Conservation (phyloP, 2,113 vertebrate species). For the Gavialis gangeticus region DNA sequence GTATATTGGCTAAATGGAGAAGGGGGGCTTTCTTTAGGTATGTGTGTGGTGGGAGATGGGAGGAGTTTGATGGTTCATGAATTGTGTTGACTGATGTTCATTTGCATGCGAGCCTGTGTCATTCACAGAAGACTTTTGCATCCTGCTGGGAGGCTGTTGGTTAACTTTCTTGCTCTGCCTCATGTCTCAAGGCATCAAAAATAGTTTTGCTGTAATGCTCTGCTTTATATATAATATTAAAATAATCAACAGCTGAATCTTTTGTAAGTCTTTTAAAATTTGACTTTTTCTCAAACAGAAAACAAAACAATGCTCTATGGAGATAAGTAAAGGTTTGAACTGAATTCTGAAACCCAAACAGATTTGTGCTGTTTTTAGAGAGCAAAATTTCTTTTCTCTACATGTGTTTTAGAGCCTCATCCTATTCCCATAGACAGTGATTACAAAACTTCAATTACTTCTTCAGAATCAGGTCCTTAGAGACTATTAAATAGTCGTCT, state of each 20-base stretch:
- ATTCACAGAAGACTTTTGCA: not conserved
- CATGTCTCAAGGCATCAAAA: not conserved
- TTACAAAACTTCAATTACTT: not conserved
- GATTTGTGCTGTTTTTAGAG: rapidly evolving
- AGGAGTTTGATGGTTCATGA: not conserved
- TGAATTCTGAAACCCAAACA: not conserved
- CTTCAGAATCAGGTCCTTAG: not conserved
- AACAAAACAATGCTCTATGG: not conserved
- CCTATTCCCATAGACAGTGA: not conserved
- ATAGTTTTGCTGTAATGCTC: too few relatives aligned
- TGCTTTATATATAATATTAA: not conserved
- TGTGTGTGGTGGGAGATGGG: not conserved
- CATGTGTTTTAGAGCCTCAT: not conserved
- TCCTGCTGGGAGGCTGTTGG: not conserved
- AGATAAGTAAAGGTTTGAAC: not conserved
- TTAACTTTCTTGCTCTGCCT: not conserved
- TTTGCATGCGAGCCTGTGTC: not conserved
- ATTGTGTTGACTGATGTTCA: not conserved
- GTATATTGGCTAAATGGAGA: too few relatives aligned
- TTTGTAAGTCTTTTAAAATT: not conserved
- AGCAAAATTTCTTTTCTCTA: not conserved
- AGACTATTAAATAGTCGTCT: not conserved
- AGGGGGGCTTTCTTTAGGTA: not conserved
- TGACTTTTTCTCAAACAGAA: not conserved
- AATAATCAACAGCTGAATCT: not conserved